Conservation (phyloP, 2,113 vertebrate species). For the Tachysurus vachellii region DNA sequence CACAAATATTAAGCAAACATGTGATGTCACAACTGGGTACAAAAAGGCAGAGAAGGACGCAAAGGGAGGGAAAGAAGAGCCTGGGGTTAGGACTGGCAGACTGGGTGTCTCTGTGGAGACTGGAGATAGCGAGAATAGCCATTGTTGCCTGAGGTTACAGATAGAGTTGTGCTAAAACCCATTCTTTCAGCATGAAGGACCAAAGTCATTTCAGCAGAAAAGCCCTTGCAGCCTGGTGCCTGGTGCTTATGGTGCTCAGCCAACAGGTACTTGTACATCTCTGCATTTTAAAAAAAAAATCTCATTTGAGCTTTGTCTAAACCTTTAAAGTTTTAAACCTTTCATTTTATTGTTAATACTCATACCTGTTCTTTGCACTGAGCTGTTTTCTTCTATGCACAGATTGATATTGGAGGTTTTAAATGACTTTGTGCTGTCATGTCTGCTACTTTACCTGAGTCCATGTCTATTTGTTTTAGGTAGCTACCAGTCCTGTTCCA, state of each 20-base stretch:
- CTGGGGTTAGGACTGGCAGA: not conserved
- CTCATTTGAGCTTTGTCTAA: not conserved
- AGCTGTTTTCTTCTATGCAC: not conserved
- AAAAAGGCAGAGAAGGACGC: slow-evolving; percentile 37
- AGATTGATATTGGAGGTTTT: not conserved
- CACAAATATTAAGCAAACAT: slow-evolving; percentile 60
- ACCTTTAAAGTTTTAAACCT: not conserved
- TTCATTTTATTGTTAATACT: not conserved
- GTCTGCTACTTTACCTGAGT: not conserved
- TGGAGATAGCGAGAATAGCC: not conserved
- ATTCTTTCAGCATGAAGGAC: slow-evolving; percentile 43
- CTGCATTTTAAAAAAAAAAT: not conserved
- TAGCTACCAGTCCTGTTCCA: slow-evolving; percentile 57
- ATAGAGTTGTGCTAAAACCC: not conserved
- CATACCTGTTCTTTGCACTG: not conserved
- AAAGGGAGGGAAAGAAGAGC: not conserved
- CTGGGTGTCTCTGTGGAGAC: slow-evolving; percentile 2
- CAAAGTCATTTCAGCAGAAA: slow-evolving; percentile 36
- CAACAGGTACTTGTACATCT: slow-evolving; percentile 52
- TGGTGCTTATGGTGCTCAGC: slow-evolving; percentile 44
- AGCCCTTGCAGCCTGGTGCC: slow-evolving; percentile 32
- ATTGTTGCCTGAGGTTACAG: slow-evolving; percentile 15
- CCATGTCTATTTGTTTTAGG: slow-evolving; percentile 53
- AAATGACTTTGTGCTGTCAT: not conserved
- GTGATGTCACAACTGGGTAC: slow-evolving; percentile 51